Evolutionary conservation across 37 sponge, comb jelly and placozoan species (phyloP).

Genomic region (Lycopodina hypogea): DNA sequence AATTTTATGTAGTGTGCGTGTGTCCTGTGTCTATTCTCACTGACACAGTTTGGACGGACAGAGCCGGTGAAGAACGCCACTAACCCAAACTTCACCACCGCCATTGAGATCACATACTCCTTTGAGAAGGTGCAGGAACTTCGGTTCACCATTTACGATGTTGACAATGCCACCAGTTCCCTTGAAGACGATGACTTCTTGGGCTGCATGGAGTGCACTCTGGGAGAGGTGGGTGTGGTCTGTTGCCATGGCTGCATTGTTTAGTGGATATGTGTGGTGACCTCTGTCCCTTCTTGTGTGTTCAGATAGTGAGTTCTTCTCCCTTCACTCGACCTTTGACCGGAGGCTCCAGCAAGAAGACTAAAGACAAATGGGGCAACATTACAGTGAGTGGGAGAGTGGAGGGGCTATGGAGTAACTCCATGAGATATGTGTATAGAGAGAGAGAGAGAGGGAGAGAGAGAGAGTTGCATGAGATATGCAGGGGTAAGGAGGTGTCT

Average conservation of each 20-base stretch:
- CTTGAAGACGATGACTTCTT: constrained; percentile 72
- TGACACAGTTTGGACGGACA: constrained; percentile 65
- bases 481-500: neutral
- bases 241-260: neutral
- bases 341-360: too few species aligned
- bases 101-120: constrained; percentile 77
- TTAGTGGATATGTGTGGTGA: neutral
- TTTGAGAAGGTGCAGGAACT: constrained; percentile 94
- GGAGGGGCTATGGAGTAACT: too few species aligned
- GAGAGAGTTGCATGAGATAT: too few species aligned
- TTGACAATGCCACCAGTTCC: constrained; percentile 61
- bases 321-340: too few species aligned
- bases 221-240: constrained; percentile 45
- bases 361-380: neutral
- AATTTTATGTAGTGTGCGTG: too few species aligned
- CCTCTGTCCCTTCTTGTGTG: neutral
- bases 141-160: constrained; percentile 79
- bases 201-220: constrained; percentile 59
- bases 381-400: neutral
- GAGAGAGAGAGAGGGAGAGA: too few species aligned
- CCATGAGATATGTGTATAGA: too few species aligned
- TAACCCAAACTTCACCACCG: constrained; percentile 74
- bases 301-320: too few species aligned
- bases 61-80: constrained; percentile 71
- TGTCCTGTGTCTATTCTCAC: too few species aligned